Evolutionary conservation across 1,140 invertebrate species (phyloP).

Genomic region (Dermatophagoides farinae): DNA sequence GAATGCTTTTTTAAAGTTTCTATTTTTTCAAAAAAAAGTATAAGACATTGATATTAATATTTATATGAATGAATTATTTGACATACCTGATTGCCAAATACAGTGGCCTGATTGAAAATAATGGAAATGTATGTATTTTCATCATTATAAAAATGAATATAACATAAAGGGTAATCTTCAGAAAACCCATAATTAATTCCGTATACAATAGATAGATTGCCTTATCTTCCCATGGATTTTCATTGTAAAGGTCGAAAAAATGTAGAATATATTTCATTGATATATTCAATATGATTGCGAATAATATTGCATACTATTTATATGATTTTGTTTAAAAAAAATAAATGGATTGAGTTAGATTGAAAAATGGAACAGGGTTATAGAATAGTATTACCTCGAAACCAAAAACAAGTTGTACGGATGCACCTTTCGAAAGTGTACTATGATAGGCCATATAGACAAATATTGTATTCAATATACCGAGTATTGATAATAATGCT

Average conservation of each 20-base stretch:
- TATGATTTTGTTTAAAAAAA: constrained; percentile 1
- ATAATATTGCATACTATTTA: constrained; percentile 70
- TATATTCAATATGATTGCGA: constrained; percentile 83
- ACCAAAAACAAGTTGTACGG: constrained; percentile 94
- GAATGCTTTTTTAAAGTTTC: constrained; percentile 91
- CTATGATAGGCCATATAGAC: constrained; percentile 83
- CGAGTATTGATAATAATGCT: constrained; percentile 51
- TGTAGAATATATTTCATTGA: constrained; percentile 87
- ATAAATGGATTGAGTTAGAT: not conserved
- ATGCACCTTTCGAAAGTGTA: constrained; percentile 80
- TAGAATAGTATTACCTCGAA: constrained; percentile 48
- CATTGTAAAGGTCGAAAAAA: constrained; percentile 74
- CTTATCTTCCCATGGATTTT: constrained; percentile 98
- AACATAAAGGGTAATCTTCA: constrained; percentile 74
- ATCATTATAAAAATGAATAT: constrained; percentile 92
- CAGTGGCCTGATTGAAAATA: constrained; percentile 97
- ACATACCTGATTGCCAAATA: constrained; percentile 75
- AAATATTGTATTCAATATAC: constrained; percentile 63
- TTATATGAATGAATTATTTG: constrained; percentile 1
- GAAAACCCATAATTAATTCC: constrained; percentile 67
- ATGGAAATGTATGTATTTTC: constrained; percentile 82
- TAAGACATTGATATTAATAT: constrained; percentile 11
- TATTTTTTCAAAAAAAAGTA: constrained; percentile 24
- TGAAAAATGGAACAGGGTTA: not conserved
- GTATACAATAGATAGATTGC: constrained; percentile 90